Conservation (phyloP, 2,797 vertebrate species). For the Syngnathus rostellatus region DNA sequence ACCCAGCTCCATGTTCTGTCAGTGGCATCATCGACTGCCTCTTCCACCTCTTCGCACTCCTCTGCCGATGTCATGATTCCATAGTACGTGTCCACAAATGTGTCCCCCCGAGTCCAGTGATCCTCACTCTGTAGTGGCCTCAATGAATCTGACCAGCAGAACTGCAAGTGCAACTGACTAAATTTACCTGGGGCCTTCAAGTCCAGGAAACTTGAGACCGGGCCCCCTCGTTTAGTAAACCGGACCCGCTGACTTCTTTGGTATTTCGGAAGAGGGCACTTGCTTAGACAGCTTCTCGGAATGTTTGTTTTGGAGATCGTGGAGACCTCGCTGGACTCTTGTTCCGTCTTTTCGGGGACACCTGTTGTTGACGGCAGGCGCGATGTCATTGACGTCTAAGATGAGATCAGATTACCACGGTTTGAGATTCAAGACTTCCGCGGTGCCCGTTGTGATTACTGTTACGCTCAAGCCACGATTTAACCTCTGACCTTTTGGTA, state of each 20-base stretch:
- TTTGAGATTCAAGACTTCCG: slow-evolving; percentile 23
- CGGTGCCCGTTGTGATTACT: slow-evolving; percentile 20
- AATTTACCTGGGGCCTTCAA: slow-evolving; percentile 49
- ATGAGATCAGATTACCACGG: slow-evolving; percentile 29
- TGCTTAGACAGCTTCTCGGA: slow-evolving; percentile 12
- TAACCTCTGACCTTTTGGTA: slow-evolving; percentile 19
- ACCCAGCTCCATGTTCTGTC: slow-evolving; percentile 73
- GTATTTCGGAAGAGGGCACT: slow-evolving; percentile 38
- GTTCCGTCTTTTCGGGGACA: slow-evolving; percentile 16
- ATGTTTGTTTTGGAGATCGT: slow-evolving; percentile 13
- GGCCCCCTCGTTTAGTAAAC: slow-evolving; percentile 9
- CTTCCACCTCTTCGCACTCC: slow-evolving; percentile 52
- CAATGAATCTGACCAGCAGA: slow-evolving; percentile 42
- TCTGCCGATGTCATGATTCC: slow-evolving; percentile 56
- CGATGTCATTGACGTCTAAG: slow-evolving; percentile 26
- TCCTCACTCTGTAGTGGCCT: slow-evolving; percentile 26
- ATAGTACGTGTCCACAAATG: slow-evolving; percentile 24
- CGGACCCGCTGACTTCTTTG: slow-evolving; percentile 48
- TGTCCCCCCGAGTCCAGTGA: neutral
- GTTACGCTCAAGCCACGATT: slow-evolving; percentile 18
- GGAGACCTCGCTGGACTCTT: neutral
- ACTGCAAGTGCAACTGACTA: slow-evolving; percentile 47
- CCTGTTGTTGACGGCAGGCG: slow-evolving; percentile 23
- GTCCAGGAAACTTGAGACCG: slow-evolving; percentile 53
- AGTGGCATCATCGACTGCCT: slow-evolving; percentile 33